A percentile compares a stretch with the other conserved stretches of the same genome.
Evolutionary conservation across 2,888 invertebrate species (phyloP).

Genomic region (Galeopsomyia nigrocyanea): DNA sequence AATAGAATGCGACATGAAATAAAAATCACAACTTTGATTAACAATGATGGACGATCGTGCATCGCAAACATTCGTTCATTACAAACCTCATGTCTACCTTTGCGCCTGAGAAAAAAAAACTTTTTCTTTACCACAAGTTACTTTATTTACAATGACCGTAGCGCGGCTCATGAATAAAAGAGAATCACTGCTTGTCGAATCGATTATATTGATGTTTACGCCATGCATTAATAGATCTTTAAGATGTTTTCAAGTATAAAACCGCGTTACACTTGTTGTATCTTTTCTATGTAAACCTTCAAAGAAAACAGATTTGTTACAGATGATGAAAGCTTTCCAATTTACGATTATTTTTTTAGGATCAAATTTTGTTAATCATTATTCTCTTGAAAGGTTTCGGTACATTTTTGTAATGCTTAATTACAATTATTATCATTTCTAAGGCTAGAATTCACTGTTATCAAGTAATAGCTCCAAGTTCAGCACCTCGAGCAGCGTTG

Average conservation of each 20-base stretch:
- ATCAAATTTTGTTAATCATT: background rate
- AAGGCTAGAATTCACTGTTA: slow-evolving; percentile 32
- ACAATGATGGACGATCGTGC: slow-evolving; percentile 28
- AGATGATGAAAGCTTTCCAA: slow-evolving; percentile 12
- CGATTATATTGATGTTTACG: slow-evolving; percentile 14
- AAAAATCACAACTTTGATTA: slow-evolving; percentile 19
- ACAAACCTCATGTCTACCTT: slow-evolving; percentile 29
- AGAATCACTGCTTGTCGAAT: slow-evolving; percentile 4
- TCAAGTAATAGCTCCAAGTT: slow-evolving; percentile 10
- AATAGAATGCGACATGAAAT: slow-evolving; percentile 20
- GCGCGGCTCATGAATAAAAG: slow-evolving; percentile 5
- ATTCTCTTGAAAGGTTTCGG: slow-evolving; percentile 23
- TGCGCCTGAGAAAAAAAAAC: slow-evolving; percentile 28
- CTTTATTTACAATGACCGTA: slow-evolving; percentile 39
- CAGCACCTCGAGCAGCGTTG: slow-evolving; percentile 18
- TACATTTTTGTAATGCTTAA: background rate
- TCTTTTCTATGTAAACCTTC: slow-evolving; percentile 46
- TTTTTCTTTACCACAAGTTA: slow-evolving; percentile 29
- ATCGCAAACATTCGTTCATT: slow-evolving; percentile 29
- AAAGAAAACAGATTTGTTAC: slow-evolving; percentile 36
- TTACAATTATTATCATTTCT: slow-evolving; percentile 27
- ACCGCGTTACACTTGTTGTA: slow-evolving; percentile 51
- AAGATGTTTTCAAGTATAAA: slow-evolving; percentile 56
- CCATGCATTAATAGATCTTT: slow-evolving; percentile 7
- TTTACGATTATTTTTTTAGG: background rate